These are phyloP conservation scores for Cosmia trapezina DNA, from an alignment of 2,888 invertebrate species.

Conservation along the genomic window DNA sequence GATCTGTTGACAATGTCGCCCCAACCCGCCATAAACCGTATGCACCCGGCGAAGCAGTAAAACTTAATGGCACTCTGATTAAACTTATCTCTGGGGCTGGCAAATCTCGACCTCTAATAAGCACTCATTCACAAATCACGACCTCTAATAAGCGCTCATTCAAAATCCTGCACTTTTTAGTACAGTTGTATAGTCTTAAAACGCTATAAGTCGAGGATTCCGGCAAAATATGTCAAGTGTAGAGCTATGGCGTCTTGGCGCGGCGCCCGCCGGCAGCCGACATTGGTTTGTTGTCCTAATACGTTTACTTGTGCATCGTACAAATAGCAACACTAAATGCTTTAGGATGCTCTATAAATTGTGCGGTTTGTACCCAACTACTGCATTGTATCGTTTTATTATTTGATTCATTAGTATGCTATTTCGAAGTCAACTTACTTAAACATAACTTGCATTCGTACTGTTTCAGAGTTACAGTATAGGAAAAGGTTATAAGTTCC, in stretches of 20 bases:
- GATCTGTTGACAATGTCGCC: conserved; percentile 91
- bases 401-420: conserved; percentile 56
- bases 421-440: conserved; percentile 38
- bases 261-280: conserved; percentile 67
- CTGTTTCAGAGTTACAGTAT: conserved; percentile 31
- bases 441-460: conserved; percentile 38
- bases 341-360: conserved; percentile 61
- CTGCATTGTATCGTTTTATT: conserved; percentile 38
- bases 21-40: conserved; percentile 88
- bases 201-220: conserved; percentile 68
- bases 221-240: conserved; percentile 69
- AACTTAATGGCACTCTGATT: conserved; percentile 89
- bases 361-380: conserved; percentile 38
- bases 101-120: conserved; percentile 86
- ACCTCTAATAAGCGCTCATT: conserved; percentile 81
- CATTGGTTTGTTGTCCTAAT: conserved; percentile 75
- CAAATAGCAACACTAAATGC: conserved; percentile 69
- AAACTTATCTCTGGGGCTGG: conserved; percentile 86
- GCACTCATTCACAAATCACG: conserved; percentile 78
- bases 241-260: conserved; percentile 77
- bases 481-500: conserved; percentile 49
- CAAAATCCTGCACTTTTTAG: conserved; percentile 70
- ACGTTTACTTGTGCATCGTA: conserved; percentile 69
- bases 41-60: conserved; percentile 88
- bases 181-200: conserved; percentile 70